Base-by-base conservation (phyloP, 1,140 invertebrate species). In the Carcinoscorpius rotundicauda region DNA sequence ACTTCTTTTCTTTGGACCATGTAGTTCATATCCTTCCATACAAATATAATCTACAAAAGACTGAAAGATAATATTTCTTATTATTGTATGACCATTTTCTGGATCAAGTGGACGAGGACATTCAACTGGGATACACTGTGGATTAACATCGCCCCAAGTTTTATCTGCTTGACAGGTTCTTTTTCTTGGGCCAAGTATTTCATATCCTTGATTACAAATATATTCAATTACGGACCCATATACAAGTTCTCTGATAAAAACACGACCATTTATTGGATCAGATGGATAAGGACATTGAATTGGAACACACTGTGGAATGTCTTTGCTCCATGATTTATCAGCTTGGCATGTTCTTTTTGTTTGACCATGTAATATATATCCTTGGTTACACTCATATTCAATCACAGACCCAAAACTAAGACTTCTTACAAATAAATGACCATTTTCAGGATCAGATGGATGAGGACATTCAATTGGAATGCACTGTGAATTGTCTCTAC, bases 41-140 rank as follows among this genome's bases (percentile, higher is more conserved):
- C 93, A 97, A 49, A 83, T 82, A 73, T 93, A 95, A 70, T 85
- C 83, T 3, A 87, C 87, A 55, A 86, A 79, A 0, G 86, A 85
- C 9, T 87, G 88, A 10, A 55, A 50, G 29, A 48, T 48, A 61
- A 83, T 81, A 1, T 84, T 86, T 11, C 81, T 82, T n/a, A 76
- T 78, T 72, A 84, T 81, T 4, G 83, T 81, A 10, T 69, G 69
- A 50, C 67, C 68, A 49, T 72, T 64, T 62, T 67, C 62, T 52
- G 67, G 66, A 48, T 63, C 61, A 52, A 61, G 56, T 11, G 71
- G 71, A 52, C 61, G 59, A 5, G 62, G 60, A 66, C 72, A 72
- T 6, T 67, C 67, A n/a, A 75, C 66, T 64, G 72, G 72, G 5
- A 71, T 60, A 70, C 79, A 80, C n/a, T 64, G 63, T 0, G 78